phyloP scores from a whole-genome alignment of 2,888 invertebrate genomes.

The Drosophila subsilvestris region DNA sequence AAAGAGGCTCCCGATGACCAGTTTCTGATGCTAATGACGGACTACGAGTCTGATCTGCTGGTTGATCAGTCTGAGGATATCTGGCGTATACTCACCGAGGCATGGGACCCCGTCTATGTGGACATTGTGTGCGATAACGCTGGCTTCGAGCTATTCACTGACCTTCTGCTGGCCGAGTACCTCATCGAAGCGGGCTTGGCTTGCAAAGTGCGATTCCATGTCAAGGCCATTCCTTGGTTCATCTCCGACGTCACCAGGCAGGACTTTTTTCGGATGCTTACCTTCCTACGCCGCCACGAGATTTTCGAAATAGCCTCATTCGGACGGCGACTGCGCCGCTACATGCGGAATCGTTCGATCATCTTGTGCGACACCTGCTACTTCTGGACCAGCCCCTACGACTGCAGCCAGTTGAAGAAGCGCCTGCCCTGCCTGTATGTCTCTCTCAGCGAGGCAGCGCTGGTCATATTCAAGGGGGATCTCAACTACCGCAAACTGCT shows the following conservation, averaged over 20 bases:
- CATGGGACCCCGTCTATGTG: slow-evolving; percentile 84
- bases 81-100: slow-evolving; percentile 84
- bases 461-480: slow-evolving; percentile 95
- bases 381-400: slow-evolving; percentile 95
- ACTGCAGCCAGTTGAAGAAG: slow-evolving; percentile 90
- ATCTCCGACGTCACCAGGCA: slow-evolving; percentile 92
- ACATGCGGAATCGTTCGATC: slow-evolving; percentile 84
- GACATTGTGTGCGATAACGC: slow-evolving; percentile 96
- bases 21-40: slow-evolving; percentile 85
- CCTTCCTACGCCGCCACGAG: slow-evolving; percentile 82
- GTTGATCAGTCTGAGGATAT: slow-evolving; percentile 86
- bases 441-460: slow-evolving; percentile 87
- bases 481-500: slow-evolving; percentile 97
- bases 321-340: slow-evolving; percentile 86
- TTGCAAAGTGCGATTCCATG: slow-evolving; percentile 90
- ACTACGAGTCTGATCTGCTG: slow-evolving; percentile 86
- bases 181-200: slow-evolving; percentile 87
- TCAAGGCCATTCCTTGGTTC: slow-evolving; percentile 97
- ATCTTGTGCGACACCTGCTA: slow-evolving; percentile 85
- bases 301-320: slow-evolving; percentile 79
- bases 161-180: slow-evolving; percentile 93
- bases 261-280: slow-evolving; percentile 91
- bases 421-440: slow-evolving; percentile 88
- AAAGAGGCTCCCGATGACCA: slow-evolving; percentile 85
- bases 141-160: slow-evolving; percentile 96